phyloP scores from a whole-genome alignment of 2,888 invertebrate genomes.

The Trissolcus brochymenae region DNA sequence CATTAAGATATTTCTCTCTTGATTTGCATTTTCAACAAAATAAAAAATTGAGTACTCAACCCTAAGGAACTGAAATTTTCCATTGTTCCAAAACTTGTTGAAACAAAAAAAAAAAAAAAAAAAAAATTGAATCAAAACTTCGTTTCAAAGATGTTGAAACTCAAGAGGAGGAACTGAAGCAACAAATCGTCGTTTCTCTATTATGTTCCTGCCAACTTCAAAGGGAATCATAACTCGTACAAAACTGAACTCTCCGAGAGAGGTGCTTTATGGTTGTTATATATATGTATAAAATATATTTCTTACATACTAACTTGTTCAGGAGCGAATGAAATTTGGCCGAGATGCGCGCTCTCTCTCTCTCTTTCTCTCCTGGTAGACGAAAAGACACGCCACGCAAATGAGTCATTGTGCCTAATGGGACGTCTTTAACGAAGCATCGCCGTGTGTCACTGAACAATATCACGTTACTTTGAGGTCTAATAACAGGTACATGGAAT shows the following conservation, averaged over 20 bases:
- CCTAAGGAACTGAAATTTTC: background rate
- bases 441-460: constrained; percentile 37
- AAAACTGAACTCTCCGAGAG: constrained; percentile 7
- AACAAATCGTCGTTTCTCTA: too few species aligned
- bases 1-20: constrained; percentile 3
- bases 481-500: constrained; percentile 42
- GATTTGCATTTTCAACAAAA: constrained; percentile 22
- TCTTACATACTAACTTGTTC: background rate
- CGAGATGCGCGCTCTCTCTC: too few species aligned
- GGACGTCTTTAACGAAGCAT: constrained; percentile 37
- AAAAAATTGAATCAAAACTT: background rate
- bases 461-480: constrained; percentile 50
- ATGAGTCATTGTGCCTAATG: constrained; percentile 37
- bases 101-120: background rate
- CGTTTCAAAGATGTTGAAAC: background rate
- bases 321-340: background rate
- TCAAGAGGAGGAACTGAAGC: background rate
- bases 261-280: too few species aligned
- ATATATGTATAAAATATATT: background rate
- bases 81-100: background rate
- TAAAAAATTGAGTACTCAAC: too few species aligned
- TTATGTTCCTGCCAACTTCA: background rate
- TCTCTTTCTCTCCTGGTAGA: background rate
- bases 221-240: constrained; percentile 4
- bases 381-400: constrained; percentile 13